Percentiles rank a stretch among this genome's conserved stretches.
Conservation (phyloP, 2,888 invertebrate genomes). For the Furcula furcula region DNA sequence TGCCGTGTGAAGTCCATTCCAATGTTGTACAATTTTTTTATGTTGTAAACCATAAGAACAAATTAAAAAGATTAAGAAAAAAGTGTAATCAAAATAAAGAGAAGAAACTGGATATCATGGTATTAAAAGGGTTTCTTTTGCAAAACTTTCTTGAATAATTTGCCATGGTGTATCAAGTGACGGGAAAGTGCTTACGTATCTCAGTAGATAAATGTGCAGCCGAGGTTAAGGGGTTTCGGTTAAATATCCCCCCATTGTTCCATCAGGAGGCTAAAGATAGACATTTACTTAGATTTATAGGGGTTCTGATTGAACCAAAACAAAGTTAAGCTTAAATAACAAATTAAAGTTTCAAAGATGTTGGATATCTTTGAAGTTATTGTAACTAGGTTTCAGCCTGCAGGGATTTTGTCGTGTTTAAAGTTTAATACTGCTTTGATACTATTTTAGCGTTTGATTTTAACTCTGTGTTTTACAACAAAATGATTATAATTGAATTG, state of each 20-base stretch:
- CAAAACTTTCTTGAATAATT: slow-evolving; percentile 46
- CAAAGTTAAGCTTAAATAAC: slow-evolving; percentile 22
- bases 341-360: slow-evolving; percentile 17
- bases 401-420: neutral
- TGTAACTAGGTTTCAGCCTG: slow-evolving; percentile 7
- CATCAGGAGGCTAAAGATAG: slow-evolving; percentile 1
- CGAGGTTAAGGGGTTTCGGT: slow-evolving; percentile 33
- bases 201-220: slow-evolving; percentile 51
- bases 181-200: slow-evolving; percentile 60
- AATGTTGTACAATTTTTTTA: too few relatives aligned
- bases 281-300: slow-evolving; percentile 17
- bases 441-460: too few relatives aligned
- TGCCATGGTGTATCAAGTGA: slow-evolving; percentile 31
- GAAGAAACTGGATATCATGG: too few relatives aligned
- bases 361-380: slow-evolving; percentile 5
- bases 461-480: too few relatives aligned
- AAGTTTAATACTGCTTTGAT: neutral
- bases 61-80: too few relatives aligned
- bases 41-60: too few relatives aligned
- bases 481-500: too few relatives aligned
- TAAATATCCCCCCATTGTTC: neutral
- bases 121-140: too few relatives aligned
- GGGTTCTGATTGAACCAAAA: slow-evolving; percentile 8
- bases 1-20: too few relatives aligned
- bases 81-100: too few relatives aligned